phyloP scores from a whole-genome alignment of 2,113 vertebrate species.

The Fregetta grallaria region DNA sequence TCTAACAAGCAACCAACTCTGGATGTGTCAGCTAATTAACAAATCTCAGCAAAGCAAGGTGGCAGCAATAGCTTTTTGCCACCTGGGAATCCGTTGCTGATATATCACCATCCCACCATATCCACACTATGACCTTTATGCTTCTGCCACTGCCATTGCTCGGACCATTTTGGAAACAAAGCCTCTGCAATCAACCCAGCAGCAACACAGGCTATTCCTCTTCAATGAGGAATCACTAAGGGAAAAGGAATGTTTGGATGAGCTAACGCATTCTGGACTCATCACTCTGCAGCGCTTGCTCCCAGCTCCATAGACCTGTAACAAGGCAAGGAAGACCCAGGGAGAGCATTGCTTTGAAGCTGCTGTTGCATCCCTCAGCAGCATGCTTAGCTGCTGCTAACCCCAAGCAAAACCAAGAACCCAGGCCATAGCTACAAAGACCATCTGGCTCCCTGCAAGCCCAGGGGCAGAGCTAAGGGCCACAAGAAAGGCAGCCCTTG shows the following conservation, averaged over 20 bases:
- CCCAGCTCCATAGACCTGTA: neutral
- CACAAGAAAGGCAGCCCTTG: neutral
- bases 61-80: neutral
- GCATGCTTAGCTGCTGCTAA: neutral
- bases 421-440: neutral
- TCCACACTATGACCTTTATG: neutral
- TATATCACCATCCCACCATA: neutral
- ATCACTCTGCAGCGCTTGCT: fast-evolving
- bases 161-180: neutral
- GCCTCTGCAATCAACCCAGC: neutral
- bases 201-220: neutral
- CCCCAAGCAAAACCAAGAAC: neutral
- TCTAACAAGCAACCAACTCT: neutral
- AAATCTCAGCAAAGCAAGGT: neutral
- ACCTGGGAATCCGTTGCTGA: neutral
- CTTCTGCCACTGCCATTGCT: neutral
- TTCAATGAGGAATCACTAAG: neutral
- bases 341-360: neutral
- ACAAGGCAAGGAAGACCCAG: neutral
- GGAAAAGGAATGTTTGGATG: neutral
- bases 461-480: neutral
- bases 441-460: neutral
- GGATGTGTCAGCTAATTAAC: neutral
- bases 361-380: neutral
- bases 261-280: neutral